A percentile compares a stretch with the other conserved stretches of the same genome.
Evolutionary conservation across 2,113 vertebrate genomes (phyloP).

Genomic region (Scatophagus argus): DNA sequence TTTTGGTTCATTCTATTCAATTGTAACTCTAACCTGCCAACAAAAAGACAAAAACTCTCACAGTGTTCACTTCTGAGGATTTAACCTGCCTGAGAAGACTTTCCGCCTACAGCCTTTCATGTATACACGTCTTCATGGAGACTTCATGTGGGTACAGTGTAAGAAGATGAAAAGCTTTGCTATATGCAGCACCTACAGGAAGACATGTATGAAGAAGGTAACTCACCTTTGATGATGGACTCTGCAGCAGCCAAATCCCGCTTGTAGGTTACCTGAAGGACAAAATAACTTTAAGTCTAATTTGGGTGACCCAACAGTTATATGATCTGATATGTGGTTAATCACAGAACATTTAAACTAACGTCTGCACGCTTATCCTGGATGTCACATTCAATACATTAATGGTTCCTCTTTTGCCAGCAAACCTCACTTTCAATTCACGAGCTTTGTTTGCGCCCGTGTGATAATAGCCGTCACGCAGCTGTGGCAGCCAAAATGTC

Average conservation of each 20-base stretch:
- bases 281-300: slow-evolving; percentile 66
- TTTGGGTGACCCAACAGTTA: not conserved
- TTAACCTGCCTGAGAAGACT: slow-evolving; percentile 29
- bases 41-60: slow-evolving; percentile 60
- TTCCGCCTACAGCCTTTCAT: slow-evolving; percentile 4
- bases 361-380: slow-evolving; percentile 31
- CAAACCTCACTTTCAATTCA: slow-evolving; percentile 6
- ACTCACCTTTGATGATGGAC: slow-evolving; percentile 95
- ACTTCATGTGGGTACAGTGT: not conserved
- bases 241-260: slow-evolving; percentile 94
- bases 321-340: not conserved
- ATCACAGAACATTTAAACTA: slow-evolving; percentile 12
- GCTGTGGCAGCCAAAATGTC: slow-evolving; percentile 15
- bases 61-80: slow-evolving; percentile 16
- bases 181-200: not conserved
- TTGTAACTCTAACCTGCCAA: slow-evolving; percentile 25
- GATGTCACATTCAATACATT: slow-evolving; percentile 22
- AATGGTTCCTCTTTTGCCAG: slow-evolving; percentile 19
- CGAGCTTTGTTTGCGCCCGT: slow-evolving; percentile 1
- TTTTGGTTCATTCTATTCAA: slow-evolving; percentile 49
- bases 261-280: slow-evolving; percentile 95
- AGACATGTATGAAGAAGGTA: slow-evolving; percentile 35
- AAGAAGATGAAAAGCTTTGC: not conserved
- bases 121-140: slow-evolving; percentile 1
- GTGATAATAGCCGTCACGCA: slow-evolving; percentile 33